A percentile compares a stretch with the other conserved stretches of the same genome.
Conservation (phyloP, 2,113 vertebrate species). For the Nibea albiflora region DNA sequence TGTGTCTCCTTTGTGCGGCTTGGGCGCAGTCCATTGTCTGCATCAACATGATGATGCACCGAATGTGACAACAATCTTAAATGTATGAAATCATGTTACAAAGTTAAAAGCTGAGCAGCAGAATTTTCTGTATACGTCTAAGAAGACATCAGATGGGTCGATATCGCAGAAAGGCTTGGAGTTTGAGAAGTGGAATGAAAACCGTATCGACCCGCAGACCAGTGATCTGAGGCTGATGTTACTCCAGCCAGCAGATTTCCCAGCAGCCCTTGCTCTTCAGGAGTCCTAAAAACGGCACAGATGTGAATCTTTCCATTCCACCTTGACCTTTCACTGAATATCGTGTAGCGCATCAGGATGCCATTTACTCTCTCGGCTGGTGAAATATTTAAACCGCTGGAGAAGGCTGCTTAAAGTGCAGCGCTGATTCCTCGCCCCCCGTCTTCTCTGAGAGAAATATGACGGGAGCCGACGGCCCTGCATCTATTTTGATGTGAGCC, state of each 20-base stretch:
- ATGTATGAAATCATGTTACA: slow-evolving; percentile 20
- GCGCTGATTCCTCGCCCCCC: slow-evolving; percentile 23
- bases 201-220: slow-evolving; percentile 57
- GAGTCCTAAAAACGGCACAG: slow-evolving; percentile 69
- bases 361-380: slow-evolving; percentile 72
- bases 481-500: slow-evolving; percentile 50
- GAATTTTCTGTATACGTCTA: slow-evolving; percentile 10
- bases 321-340: slow-evolving; percentile 80
- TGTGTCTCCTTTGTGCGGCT: neutral
- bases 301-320: slow-evolving; percentile 77
- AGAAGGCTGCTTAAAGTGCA: slow-evolving; percentile 60
- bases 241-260: slow-evolving; percentile 68
- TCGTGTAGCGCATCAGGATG: slow-evolving; percentile 67
- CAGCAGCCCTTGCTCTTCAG: slow-evolving; percentile 64
- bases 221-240: slow-evolving; percentile 64
- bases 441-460: slow-evolving; percentile 39
- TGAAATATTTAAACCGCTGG: slow-evolving; percentile 82
- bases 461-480: slow-evolving; percentile 10
- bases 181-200: slow-evolving; percentile 54
- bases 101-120: slow-evolving; percentile 18
- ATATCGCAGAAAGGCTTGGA: slow-evolving; percentile 41
- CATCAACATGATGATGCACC: neutral
- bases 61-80: slow-evolving; percentile 26
- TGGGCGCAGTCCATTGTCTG: neutral
- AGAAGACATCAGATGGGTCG: slow-evolving; percentile 48